Conservation (phyloP, 2,888 invertebrate genomes). For the Heliconius charithonia region DNA sequence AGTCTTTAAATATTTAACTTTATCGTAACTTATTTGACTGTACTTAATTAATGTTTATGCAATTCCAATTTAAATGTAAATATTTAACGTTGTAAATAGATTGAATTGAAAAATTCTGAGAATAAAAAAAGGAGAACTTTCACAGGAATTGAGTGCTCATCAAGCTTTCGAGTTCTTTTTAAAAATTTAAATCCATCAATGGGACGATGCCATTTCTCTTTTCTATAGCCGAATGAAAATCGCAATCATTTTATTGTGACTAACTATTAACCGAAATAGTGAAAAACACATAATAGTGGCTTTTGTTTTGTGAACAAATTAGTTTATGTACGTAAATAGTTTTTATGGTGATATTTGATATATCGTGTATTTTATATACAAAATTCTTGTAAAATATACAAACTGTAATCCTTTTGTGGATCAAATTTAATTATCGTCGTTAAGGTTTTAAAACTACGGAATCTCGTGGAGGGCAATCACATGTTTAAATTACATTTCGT, state of each 20-base stretch:
- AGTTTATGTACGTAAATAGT: neutral
- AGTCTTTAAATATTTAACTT: neutral
- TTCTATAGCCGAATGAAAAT: conserved; percentile 30
- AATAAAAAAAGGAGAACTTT: conserved; percentile 22
- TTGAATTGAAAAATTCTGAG: conserved; percentile 17
- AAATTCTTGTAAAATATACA: neutral
- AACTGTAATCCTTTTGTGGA: conserved; percentile 11
- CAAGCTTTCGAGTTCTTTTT: conserved; percentile 38
- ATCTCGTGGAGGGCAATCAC: conserved; percentile 35
- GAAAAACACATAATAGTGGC: neutral
- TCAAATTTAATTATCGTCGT: conserved; percentile 45
- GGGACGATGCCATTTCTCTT: conserved; percentile 30
- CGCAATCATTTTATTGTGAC: conserved; percentile 13
- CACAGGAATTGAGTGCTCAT: conserved; percentile 33
- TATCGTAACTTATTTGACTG: neutral
- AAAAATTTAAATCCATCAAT: conserved; percentile 42
- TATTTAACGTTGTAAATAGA: conserved; percentile 6
- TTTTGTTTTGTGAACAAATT: neutral
- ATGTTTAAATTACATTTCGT: conserved; percentile 38
- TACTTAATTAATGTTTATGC: conserved; percentile 7
- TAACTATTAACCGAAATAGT: conserved; percentile 7
- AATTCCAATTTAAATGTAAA: neutral
- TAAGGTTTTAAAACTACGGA: conserved; percentile 42
- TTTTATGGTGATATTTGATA: neutral
- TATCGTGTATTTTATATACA: neutral